Conservation (phyloP, 2,113 vertebrate genomes). For the Recurvirostra avosetta region DNA sequence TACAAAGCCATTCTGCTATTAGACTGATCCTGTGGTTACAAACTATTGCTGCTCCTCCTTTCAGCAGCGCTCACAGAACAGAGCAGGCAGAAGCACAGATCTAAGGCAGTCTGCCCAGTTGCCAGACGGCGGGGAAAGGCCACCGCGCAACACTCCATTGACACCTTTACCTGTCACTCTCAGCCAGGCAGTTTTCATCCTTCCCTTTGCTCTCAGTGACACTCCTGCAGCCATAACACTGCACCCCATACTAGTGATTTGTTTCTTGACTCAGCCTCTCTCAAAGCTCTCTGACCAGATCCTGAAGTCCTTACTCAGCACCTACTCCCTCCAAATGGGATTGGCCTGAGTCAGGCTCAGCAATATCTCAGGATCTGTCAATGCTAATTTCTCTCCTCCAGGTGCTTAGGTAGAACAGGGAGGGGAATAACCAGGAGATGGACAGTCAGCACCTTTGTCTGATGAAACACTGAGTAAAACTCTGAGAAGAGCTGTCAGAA, state of each 20-base stretch:
- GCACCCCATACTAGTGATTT: neutral
- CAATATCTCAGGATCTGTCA: neutral
- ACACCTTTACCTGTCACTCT: neutral
- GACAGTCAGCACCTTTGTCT: neutral
- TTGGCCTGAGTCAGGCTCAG: neutral
- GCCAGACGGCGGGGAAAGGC: neutral
- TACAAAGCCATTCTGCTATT: neutral
- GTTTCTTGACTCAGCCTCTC: neutral
- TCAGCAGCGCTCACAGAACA: neutral
- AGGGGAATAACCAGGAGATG: neutral
- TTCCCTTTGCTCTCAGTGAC: neutral
- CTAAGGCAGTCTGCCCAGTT: neutral
- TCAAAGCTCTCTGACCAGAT: neutral
- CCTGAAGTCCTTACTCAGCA: constrained; percentile 13
- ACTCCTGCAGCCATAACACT: neutral
- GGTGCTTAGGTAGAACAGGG: neutral
- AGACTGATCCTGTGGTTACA: neutral
- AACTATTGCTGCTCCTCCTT: neutral
- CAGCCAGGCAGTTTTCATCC: neutral
- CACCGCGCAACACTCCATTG: fast-evolving
- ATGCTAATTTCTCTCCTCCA: neutral
- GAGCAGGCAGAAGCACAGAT: neutral
- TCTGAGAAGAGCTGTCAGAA: neutral
- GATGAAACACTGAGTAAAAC: neutral
- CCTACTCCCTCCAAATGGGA: neutral